Base-by-base conservation (phyloP, 2,888 invertebrate genomes). In the Drosophila flavopinicola region DNA sequence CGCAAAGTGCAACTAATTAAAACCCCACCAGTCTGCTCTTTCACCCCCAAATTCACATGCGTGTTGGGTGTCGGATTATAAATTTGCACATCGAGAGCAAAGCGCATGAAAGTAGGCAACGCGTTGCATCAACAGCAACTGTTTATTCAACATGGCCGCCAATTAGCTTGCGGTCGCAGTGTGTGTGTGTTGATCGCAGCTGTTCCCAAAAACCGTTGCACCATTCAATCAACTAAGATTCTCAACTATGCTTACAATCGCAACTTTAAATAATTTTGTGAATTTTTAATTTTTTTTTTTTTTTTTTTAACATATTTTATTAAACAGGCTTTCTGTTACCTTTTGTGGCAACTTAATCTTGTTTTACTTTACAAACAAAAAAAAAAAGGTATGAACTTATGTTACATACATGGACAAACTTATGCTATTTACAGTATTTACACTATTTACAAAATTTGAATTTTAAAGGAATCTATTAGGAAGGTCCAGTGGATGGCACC, bases 1-100 rank as follows among this genome's bases (percentile, higher is more conserved):
- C 17, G 30, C 37, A 77, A 77, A 52, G 53, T 66, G 65, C 66
- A 79, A 85, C 79, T 87, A 79, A 79, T 87, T 79, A 87, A 87
- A 72, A 60, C 42, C 65, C 48, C 15, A 10, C 2, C 17, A 1
- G n/a, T n/a, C 1, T 6, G 2, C 13, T 13, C 11, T 1, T 9
- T 3, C 39, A 10, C 5, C 17, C 4, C n/a, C 6, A 10, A 15
- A 9, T n/a, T 9, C 10, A 35, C 6, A 35, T 10, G 15, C 11
- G n/a, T 39, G 39, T 25, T 20, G 25, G 15, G 20, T 33, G 24
- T 39, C 54, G 53, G 33, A 49, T 54, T 52, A 56, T 29, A 30
- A 17, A 39, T 30, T 54, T 67, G 24, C 23, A 54, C 25, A 44
- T 23, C 15, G 30, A 15, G 35, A 24, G 20, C 42, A 32, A 45